phyloP scores from a whole-genome alignment of 2,888 invertebrate species.

The Cephus sareptanus region DNA sequence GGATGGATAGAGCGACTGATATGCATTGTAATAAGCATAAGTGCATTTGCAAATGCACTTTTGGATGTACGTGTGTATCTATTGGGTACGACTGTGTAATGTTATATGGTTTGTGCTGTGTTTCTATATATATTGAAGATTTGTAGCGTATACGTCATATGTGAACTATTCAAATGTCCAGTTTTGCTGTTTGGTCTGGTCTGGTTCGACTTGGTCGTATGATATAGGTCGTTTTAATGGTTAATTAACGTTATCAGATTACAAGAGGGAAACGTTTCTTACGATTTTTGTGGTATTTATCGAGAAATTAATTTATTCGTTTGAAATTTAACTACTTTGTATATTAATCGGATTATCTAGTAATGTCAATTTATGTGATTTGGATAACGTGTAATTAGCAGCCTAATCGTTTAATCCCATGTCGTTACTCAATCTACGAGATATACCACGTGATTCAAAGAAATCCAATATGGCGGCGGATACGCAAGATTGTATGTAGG shows the following conservation, averaged over 20 bases:
- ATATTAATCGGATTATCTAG: neutral
- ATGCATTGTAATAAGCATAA: slow-evolving; percentile 46
- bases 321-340: neutral
- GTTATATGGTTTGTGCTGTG: neutral
- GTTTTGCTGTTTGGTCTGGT: neutral
- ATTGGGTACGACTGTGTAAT: neutral
- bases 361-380: neutral
- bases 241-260: neutral
- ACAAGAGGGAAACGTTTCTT: neutral
- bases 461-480: neutral
- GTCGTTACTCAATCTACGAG: neutral
- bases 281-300: too few relatives aligned
- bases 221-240: neutral
- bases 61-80: neutral
- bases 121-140: neutral
- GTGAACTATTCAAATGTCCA: slow-evolving; percentile 11
- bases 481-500: neutral
- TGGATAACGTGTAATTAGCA: neutral
- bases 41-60: slow-evolving; percentile 34
- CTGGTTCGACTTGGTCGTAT: neutral
- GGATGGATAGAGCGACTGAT: slow-evolving; percentile 44
- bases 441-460: neutral
- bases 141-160: neutral
- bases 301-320: too few relatives aligned
- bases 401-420: neutral